Base-by-base conservation (phyloP, 2,888 invertebrate species). In the Drosophila mimica region DNA sequence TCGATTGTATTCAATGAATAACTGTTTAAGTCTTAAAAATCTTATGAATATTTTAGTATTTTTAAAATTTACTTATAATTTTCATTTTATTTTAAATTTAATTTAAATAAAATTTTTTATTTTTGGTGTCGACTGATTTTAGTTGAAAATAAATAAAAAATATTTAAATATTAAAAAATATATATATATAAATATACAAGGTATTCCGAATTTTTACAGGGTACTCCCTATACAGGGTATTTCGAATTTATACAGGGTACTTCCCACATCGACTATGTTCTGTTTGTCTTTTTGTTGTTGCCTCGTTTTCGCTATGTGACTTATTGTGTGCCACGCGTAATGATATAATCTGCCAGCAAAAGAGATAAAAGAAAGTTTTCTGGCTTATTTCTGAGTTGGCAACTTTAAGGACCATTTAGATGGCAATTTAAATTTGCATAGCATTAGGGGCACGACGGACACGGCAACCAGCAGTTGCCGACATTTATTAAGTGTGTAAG, bases 401-500 rank as follows among this genome's bases (percentile, higher is more conserved):
- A 43, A 65, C 51, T 65, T 61, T 51, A 36, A 57, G 68, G 62
- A 46, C 30, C 79, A 67, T 71, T 81, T 58, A 71, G 70, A 70
- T 53, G 76, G 69, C 68, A 74, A 86, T 81, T 86, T 72, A 71
- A 87, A 87, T 84, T 84, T 84, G 82, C 82, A 80, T 87, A 82
- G 74, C 78, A 84, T 83, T 82, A 84, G 38, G 36, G 54, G 65
- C 72, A 40, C 5, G 8, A 4, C 9, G 4, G 40, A 31, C 25
- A 25, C 25, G 25, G 3, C 51, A 28, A 54, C 25, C 25, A 31
- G 36, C 49, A 67, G 38, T 48, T 66, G 67, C 25, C 67, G 69
- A 81, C 86, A 71, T 88, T 83, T 84, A 88, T 88, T 88, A 88
- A 83, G 81, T 76, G 70, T 79, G 66, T 85, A 84, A 85, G 88